Base-by-base conservation (phyloP, 1,140 invertebrate species). In the Drosophila littoralis region DNA sequence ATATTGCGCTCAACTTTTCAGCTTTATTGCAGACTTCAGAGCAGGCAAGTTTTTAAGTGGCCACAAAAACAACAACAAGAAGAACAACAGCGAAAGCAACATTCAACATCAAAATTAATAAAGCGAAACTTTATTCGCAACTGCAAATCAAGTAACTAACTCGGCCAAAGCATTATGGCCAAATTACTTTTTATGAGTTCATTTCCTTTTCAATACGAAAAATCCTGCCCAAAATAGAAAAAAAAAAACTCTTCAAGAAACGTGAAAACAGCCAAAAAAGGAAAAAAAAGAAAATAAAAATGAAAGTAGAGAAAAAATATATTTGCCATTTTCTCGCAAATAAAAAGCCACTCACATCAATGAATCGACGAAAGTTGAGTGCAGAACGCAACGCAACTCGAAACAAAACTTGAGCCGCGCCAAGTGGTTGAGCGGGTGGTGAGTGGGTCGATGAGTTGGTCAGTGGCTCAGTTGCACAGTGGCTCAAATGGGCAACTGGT, bases 121-220 rank as follows among this genome's bases (percentile, higher is more conserved):
- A 88, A 89, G 84, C 80, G 84, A 89, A 89, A 89, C 84, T 89
- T 89, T 89, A 89, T 89, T 89, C 82, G 84, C 84, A 89, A 89
- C 84, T 89, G 84, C 85, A 89, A 89, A 89, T 89, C 82, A 89
- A 89, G 84, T 89, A 89, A 89, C 84, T 89, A 89, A 88, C 84
- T 88, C 77, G 77, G 64, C 77, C 77, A 81, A 89, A 84, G 80
- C 84, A 89, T 89, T 84, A 89, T 79, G 84, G 68, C 84, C 74
- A 89, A 89, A 89, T 89, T 89, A 89, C 84, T 89, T 89, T 89
- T 89, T 89, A 89, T 89, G 84, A 89, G 84, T 89, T 89, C 71
- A 89, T 89, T 89, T 89, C 84, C 84, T 75, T 80, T 80, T 81
- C 83, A 88, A 88, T 86, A 77, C 75, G 51, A 54, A 74, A 75